Evolutionary conservation across 2,113 vertebrate genomes (phyloP), one percentile per base, ranked within the genome.

Genomic region (Clinocottus analis): DNA sequence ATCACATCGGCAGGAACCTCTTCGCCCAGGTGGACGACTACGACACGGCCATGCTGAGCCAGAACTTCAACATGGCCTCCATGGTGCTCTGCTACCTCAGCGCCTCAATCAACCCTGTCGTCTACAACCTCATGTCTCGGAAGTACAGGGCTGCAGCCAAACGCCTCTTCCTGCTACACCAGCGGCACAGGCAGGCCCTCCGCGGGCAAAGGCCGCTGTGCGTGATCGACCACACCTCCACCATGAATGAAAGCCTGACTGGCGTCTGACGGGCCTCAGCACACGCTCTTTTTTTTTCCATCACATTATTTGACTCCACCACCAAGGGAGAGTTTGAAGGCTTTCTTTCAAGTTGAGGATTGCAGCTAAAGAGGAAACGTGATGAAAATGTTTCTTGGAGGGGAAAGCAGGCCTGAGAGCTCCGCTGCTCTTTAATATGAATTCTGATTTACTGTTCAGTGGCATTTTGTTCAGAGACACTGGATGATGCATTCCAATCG

Each of bases 41-140:
- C 37, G 61, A 79, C 62, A 95, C 80, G 12, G 95, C 96, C 91
- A 79, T 93, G 39, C 88, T 97, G 80, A 97, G 96, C 61, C 96
- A 97, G 83, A 96, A 98, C 80, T 96, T 98, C 78, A 97, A 97
- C 75, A 80, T 96, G 73, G 95, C 95, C 0, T 94, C 96, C n/a
- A 94, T 97, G 93, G 95, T 96, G 64, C 96, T 98, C 29, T 97
- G 96, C 93, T 97, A 97, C 87, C 94, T 97, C 87, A 97, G 95
- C 0, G 94, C 96, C 33, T 96, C 96, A 84, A 95, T 97, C 95
- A 97, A 96, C 89, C 96, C 96, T 0, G 89, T 98, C 37, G 96
- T 97, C 83, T 97, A 97, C 92, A 97, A 96, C 91, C 94, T 97
- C 81, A 94, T 97, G 89, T 97, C 95, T 0, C 94, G 94, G 87